Base-by-base conservation (phyloP, 2,797 vertebrate genomes). In the Tokudaia muenninki region DNA sequence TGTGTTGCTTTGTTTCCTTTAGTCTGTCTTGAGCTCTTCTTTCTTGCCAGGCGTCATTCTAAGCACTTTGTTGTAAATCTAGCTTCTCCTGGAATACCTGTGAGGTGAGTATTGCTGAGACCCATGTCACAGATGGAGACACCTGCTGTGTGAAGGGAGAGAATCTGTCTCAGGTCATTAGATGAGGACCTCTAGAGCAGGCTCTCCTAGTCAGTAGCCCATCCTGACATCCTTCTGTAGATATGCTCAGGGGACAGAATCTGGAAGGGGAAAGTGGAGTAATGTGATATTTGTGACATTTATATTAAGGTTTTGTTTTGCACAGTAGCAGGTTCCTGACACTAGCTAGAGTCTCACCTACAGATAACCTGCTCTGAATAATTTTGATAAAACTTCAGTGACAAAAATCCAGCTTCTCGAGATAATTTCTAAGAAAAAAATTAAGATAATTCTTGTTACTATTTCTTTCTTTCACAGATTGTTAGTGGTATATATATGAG, bases 311-410 rank as follows among this genome's bases (percentile, higher is more conserved):
- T 59, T 90, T 95, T 90, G 6, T 93, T 91, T 94, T 91, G 50
- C 78, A 37, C 41, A 52, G 34, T 86, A 55, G 63, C 67, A 47
- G 19, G 26, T 92, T 88, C 79, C 72, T 65, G 92, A 52, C 44
- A 13, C 94, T 91, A 22, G 29, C 94, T 88, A 31, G 29, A n/a
- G 17, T 47, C 34, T 86, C 11, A 67, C 44, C 13, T 61, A 1
- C 1, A 70, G 37, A 78, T 6, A 47, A 10, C 29, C 57, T 77
- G 37, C 3, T 78, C 31, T 63, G 87, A 50, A 50, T 78, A 90
- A n/a, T 87, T 91, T 34, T 72, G 52, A 34, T 84, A 59, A 93
- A 61, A 87, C 87, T 94, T 87, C 90, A 89, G 55, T 87, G 78
- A 74, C 81, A 61, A 82, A 81, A 90, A 89, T 94, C 16, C 21